Evolutionary conservation across 2,113 vertebrate species (phyloP), one percentile per base, ranked within the genome.

Genomic region (Pitta sordida): DNA sequence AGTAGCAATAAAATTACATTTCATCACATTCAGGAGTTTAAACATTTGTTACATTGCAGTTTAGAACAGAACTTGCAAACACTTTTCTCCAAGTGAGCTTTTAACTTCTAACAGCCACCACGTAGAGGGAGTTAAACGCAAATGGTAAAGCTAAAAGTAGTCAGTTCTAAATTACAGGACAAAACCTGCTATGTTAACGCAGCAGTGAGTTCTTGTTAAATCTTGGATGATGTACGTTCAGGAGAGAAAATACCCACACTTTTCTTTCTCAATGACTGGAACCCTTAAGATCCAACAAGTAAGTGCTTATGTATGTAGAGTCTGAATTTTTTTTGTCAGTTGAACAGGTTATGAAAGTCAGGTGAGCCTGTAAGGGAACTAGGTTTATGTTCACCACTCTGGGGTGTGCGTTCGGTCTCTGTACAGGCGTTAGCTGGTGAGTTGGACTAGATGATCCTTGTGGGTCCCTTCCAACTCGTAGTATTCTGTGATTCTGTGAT

Each of bases 171-270:
- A 51, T 67, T 30, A 51, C 6, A 59, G 21, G 17, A 77, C 20
- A 3, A 37, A 62, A 59, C 1, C 0, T 2, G 3, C 6, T 41
- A 1, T 37, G 43, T 53, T 84, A 43, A 23, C 11, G 56, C 17
- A 60, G 15, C 48, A 79, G 18, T 1, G 3, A 43, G 10, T 64
- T 87, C 53, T 44, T 65, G 9, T 11, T 74, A 41, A 18, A 49
- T 73, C 79, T 76, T 30, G 14, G 3, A 6, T 62, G 64, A 19
- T 8, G 5, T 44, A 32, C 22, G 11, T 64, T 39, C 16, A 85
- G 39, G 36, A 59, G 15, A 60, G 36, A 14, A 79, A 90, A 44
- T 14, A 13, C 3, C 3, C 8, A 9, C 16, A 14, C 55, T 49
- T 73, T 49, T 29, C 14, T 41, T 77, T 46, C 29, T 53, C 41